Evolutionary conservation across 2,888 invertebrate species (phyloP), one percentile per base, ranked within the genome.

Genomic region (Zygaena filipendulae): DNA sequence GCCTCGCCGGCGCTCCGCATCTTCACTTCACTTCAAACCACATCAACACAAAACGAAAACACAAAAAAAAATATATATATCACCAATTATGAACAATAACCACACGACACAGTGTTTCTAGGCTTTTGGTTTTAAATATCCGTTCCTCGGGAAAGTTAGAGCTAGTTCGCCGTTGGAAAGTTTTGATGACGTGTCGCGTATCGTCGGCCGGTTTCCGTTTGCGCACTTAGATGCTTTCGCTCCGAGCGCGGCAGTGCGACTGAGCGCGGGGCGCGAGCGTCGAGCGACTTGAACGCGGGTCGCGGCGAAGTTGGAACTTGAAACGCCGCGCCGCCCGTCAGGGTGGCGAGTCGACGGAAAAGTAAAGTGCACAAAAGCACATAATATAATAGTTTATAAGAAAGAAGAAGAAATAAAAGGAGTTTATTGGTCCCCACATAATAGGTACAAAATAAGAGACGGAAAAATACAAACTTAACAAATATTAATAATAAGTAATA

Each of bases 1-100:
- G 72, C 74, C 69, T 56, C 58, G 52, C 59, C 56, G 74, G 72
- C 77, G 71, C 64, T 58, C 69, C 67, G 63, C 77, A 77, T 77
- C 51, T 56, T 60, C 61, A 59, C 58, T 58, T 52, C 57, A 64
- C 63, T 39, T 30, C 57, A 56, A 57, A 59, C 59, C 74, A 71
- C 75, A 74, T 74, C 64, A 66, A 77, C 72, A 70, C 69, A n/a
- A n/a, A n/a, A n/a, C 43, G 25, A 54, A 49, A 57, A 58, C 58
- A 60, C 59, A 49, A 54, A 50, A 49, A 53, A 53, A 53, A 35
- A 37, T 37, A 34, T 40, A 52, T 52, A 43, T n/a, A n/a, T n/a
- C n/a, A 47, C 45, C 43, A 47, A 45, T 44, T 31, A 30, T 35
- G 36, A 41, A 22, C 32, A 39, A 36, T 47, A 47, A 47, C 47